These are phyloP conservation scores for Lochmaea capreae DNA, from an alignment of 2,888 invertebrate genomes.

Conservation along the genomic window DNA sequence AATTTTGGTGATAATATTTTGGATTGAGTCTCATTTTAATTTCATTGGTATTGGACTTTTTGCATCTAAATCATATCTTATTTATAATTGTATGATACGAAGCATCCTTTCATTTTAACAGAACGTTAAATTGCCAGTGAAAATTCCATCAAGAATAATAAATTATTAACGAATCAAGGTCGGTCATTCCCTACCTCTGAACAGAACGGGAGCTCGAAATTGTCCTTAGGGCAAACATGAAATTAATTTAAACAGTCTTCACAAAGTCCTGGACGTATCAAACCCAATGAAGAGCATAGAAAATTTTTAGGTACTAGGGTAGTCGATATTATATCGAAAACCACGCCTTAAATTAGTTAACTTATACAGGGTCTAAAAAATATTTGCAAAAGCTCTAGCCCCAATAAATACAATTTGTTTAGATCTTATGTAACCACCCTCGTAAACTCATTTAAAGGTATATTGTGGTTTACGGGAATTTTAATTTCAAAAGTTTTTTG, in stretches of 20 bases:
- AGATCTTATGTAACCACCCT: no score
- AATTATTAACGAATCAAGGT: slow-evolving; percentile 36
- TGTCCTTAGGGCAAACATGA: slow-evolving; percentile 32
- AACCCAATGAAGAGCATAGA: slow-evolving; percentile 18
- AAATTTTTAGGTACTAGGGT: slow-evolving; percentile 45
- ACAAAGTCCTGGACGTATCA: slow-evolving; percentile 7
- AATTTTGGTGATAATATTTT: no score
- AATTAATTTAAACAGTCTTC: slow-evolving; percentile 27
- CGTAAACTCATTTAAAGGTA: no score
- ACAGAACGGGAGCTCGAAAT: slow-evolving; percentile 25
- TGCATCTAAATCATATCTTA: slow-evolving; percentile 3
- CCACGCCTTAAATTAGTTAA: no score
- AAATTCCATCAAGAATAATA: slow-evolving; percentile 37
- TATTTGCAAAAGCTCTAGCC: no score
- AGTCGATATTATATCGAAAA: not conserved
- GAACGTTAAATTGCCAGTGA: slow-evolving; percentile 29
- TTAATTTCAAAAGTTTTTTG: no score
- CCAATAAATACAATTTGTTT: no score
- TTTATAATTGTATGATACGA: slow-evolving; percentile 15
- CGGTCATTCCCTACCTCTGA: slow-evolving; percentile 25
- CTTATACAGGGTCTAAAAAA: no score
- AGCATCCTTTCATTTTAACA: slow-evolving; percentile 22
- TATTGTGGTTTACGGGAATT: no score
- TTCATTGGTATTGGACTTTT: not conserved
- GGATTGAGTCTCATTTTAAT: not conserved